Evolutionary conservation across 2,113 vertebrate genomes (phyloP), one percentile per base, ranked within the genome.

Genomic region (Bos javanicus): DNA sequence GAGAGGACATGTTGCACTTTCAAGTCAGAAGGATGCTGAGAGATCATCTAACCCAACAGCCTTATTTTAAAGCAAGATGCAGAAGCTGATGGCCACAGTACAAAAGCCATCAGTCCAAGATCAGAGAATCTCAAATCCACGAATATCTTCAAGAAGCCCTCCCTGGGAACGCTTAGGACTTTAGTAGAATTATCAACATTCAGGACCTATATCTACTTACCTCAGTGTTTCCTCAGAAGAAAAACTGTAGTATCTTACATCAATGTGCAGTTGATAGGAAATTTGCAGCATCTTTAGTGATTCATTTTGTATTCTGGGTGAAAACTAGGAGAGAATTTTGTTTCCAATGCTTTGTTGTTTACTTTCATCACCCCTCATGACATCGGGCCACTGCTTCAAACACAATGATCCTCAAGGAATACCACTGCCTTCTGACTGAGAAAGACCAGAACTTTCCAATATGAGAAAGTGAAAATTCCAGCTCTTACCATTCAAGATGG

Each of bases 401-500:
- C 57, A 60, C 6, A n/a, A 16, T 33, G 33, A 39, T 36, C 30
- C 62, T 56, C 54, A 33, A 52, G 30, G 74, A 94, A 88, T 67
- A 11, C 12, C 87, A 6, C 5, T 86, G 50, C 87, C 19, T 90
- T 93, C 26, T 91, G 57, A 64, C 48, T 36, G 56, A 87, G 76
- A 94, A 71, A 95, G 28, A 67, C 16, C 64, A 80, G 7, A 87
- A 81, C 23, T 19, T 83, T 87, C 28, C 93, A 90, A 83, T 6
- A 12, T 2, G 56, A 94, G 91, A 98, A 93, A 9, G 12, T 54
- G 17, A 96, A 97, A 74, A 96, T 62, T 10, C 56, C n/a, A 95
- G 59, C 83, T 95, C 98, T 99, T 98, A 99, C 99, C 99, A 99
- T 99, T 99, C 99, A 88, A 99, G 99, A 98, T 99, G 99, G 96